Conservation (phyloP, 2,797 vertebrate genomes). For the Psittacula derbiana region DNA sequence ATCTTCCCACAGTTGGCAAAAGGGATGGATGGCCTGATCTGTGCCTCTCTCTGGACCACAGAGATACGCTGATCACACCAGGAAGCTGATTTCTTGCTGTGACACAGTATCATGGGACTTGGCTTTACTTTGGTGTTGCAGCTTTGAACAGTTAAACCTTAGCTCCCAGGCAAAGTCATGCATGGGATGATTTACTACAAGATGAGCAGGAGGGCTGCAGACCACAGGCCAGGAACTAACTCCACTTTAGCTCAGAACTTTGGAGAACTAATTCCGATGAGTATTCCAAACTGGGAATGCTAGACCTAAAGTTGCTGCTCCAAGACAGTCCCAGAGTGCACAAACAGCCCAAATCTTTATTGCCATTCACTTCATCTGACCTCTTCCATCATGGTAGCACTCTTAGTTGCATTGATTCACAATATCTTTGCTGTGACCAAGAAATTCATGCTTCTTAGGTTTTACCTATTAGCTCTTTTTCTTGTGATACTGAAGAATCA, state of each 20-base stretch:
- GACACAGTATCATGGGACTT: background rate
- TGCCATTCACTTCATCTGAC: background rate
- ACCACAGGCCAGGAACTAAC: background rate
- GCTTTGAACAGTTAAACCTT: background rate
- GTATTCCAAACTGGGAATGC: background rate
- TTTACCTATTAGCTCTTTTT: background rate
- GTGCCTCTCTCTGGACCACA: background rate
- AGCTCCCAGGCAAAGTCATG: background rate
- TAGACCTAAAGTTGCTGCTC: background rate
- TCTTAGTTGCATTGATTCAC: background rate
- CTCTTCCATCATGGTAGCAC: background rate
- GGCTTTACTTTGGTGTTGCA: background rate
- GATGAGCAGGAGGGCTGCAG: background rate
- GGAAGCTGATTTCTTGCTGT: background rate
- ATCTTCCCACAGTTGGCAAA: background rate
- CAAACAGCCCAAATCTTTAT: background rate
- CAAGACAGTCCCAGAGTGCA: background rate
- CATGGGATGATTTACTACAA: background rate
- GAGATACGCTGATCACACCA: background rate
- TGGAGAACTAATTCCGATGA: background rate
- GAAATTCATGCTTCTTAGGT: background rate
- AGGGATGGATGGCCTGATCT: background rate
- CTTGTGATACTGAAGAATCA: rapidly evolving
- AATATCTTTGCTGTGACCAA: background rate
- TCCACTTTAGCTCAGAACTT: background rate